Conservation (phyloP, 2,888 invertebrate species). For the Falcaria lacertinaria region DNA sequence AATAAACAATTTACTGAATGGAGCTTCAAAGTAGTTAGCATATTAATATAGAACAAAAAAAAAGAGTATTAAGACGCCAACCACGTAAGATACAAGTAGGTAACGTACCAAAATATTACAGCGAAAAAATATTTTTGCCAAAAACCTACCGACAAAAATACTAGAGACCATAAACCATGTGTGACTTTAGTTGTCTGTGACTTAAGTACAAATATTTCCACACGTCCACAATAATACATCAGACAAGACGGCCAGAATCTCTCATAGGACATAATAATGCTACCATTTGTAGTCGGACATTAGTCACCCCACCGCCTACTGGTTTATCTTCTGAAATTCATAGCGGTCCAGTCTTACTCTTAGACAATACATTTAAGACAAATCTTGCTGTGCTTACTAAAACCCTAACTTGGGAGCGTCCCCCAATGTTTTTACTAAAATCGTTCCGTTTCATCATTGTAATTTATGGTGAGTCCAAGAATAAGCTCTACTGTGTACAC, state of each 20-base stretch:
- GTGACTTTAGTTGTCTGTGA: background rate
- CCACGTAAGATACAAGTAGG: too few species aligned
- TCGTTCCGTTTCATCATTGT: background rate
- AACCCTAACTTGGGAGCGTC: background rate
- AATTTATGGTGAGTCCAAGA: background rate
- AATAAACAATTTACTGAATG: too few species aligned
- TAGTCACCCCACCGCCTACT: background rate
- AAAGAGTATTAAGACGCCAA: too few species aligned
- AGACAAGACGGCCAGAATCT: background rate
- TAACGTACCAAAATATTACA: too few species aligned
- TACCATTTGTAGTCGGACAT: background rate
- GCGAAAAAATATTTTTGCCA: too few species aligned
- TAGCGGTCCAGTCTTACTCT: background rate
- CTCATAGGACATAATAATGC: background rate
- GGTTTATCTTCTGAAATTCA: background rate
- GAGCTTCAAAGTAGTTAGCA: too few species aligned
- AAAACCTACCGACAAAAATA: too few species aligned
- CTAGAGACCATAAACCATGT: too few species aligned
- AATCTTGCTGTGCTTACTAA: background rate
- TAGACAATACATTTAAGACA: slow-evolving; percentile 1
- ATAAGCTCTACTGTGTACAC: background rate
- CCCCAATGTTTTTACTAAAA: too few species aligned
- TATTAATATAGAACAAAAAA: too few species aligned
- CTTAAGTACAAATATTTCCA: background rate
- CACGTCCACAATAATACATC: background rate